phyloP scores from a whole-genome alignment of 2,113 vertebrate species.

The Crypturellus undulatus region DNA sequence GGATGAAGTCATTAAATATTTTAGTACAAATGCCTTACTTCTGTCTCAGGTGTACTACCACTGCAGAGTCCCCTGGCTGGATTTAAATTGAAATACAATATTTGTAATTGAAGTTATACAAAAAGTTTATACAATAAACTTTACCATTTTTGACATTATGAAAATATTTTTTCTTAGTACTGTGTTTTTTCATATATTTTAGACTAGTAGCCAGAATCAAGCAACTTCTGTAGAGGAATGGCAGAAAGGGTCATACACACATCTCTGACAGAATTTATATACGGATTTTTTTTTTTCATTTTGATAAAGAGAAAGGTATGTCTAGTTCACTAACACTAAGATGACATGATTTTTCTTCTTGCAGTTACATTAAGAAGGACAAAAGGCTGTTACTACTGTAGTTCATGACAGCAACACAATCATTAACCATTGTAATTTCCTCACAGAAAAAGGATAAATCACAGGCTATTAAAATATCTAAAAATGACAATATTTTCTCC shows the following conservation, averaged over 20 bases:
- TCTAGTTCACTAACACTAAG: constrained; percentile 68
- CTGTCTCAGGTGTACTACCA: constrained; percentile 47
- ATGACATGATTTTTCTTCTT: constrained; percentile 22
- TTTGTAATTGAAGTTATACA: constrained; percentile 67
- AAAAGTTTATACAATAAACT: constrained; percentile 70
- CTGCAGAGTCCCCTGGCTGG: constrained; percentile 51
- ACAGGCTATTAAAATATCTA: constrained; percentile 42
- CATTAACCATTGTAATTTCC: constrained; percentile 68
- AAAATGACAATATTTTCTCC: constrained; percentile 31
- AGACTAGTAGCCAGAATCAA: constrained; percentile 68
- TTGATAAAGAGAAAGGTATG: constrained; percentile 71
- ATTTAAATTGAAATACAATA: constrained; percentile 73
- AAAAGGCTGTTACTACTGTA: constrained; percentile 65
- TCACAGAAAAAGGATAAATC: constrained; percentile 57
- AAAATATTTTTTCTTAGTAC: constrained; percentile 60
- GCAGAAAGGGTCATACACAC: constrained; percentile 70
- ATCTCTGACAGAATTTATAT: constrained; percentile 75
- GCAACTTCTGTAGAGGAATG: constrained; percentile 66
- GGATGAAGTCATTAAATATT: constrained; percentile 22
- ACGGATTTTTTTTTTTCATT: constrained; percentile 71
- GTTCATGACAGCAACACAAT: constrained; percentile 28
- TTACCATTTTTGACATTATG: constrained; percentile 63
- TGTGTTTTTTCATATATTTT: constrained; percentile 65
- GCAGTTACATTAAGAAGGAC: constrained; percentile 45
- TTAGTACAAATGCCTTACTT: constrained; percentile 28